Conservation (phyloP, 1,140 invertebrate genomes). For the Spodoptera frugiperda region DNA sequence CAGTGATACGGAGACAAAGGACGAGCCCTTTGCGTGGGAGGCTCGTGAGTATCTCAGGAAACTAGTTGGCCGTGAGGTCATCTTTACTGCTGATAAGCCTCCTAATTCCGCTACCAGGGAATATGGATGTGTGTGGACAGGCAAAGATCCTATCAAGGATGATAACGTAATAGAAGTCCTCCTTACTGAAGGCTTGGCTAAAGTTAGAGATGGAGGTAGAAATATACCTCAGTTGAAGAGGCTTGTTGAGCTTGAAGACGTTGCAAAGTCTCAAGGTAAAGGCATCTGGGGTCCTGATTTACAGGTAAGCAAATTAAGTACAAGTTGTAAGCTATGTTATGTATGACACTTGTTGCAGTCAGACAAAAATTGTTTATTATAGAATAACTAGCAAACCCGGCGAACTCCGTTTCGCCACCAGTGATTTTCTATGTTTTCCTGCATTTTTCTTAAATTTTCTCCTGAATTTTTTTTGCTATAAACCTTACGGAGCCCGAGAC, state of each 20-base stretch:
- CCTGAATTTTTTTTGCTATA: too few relatives aligned
- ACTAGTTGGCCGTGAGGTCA: conserved; percentile 95
- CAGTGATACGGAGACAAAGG: conserved; percentile 89
- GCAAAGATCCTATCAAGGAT: conserved; percentile 91
- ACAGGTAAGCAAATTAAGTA: conserved; percentile 58
- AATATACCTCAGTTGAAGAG: conserved; percentile 88
- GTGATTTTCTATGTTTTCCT: too few relatives aligned
- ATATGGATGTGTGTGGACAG: conserved; percentile 95
- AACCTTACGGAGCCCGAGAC: too few relatives aligned
- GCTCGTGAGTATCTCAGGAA: conserved; percentile 97
- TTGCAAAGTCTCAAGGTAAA: conserved; percentile 94
- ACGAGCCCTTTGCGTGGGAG: conserved; percentile 98
- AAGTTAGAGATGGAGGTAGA: conserved; percentile 91
- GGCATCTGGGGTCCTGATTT: conserved; percentile 92
- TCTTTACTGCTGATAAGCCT: conserved; percentile 91
- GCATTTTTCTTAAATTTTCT: too few relatives aligned
- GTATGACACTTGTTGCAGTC: too few relatives aligned
- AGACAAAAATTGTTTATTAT: too few relatives aligned
- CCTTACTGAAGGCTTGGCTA: conserved; percentile 95
- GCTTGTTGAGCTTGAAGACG: conserved; percentile 95
- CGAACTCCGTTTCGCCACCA: too few relatives aligned
- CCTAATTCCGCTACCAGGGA: conserved; percentile 91
- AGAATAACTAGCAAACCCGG: too few relatives aligned
- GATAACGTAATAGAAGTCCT: conserved; percentile 96
- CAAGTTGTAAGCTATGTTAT: too few relatives aligned